A percentile compares a stretch with the other conserved stretches of the same genome.
Evolutionary conservation across 2,888 invertebrate species (phyloP).

Genomic region (Aporophyla nigra): DNA sequence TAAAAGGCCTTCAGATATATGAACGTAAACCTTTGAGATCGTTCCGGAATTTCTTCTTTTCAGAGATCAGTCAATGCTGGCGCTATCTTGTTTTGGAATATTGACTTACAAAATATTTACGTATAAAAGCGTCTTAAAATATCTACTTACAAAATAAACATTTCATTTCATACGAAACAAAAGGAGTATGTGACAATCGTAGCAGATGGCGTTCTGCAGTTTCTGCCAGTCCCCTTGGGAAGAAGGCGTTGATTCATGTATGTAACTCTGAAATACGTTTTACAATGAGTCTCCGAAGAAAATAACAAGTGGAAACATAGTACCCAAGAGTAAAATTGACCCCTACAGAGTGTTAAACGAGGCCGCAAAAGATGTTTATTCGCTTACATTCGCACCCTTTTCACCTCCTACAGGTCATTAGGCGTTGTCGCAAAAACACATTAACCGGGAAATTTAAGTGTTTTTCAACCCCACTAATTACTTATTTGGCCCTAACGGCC

Average conservation of each 20-base stretch:
- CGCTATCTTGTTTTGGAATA: too few species aligned
- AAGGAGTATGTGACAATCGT: background rate
- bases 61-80: too few species aligned
- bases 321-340: conserved; percentile 55
- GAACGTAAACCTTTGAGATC: background rate
- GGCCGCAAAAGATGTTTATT: conserved; percentile 75
- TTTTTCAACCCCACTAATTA: conserved; percentile 84
- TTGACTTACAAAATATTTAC: too few species aligned
- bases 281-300: conserved; percentile 30
- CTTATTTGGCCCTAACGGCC: conserved; percentile 77
- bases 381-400: conserved; percentile 71
- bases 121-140: too few species aligned
- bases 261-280: conserved; percentile 1
- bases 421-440: conserved; percentile 80
- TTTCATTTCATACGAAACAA: too few species aligned
- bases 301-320: conserved; percentile 36
- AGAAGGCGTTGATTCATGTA: background rate
- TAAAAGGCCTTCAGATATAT: too few species aligned
- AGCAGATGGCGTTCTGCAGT: background rate
- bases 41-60: too few species aligned
- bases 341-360: conserved; percentile 63
- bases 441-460: conserved; percentile 81
- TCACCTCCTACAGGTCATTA: conserved; percentile 75
- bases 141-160: too few species aligned
- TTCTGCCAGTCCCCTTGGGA: too few species aligned